Evolutionary conservation across 2,113 vertebrate genomes (phyloP).

Genomic region (Psettodes erumei): DNA sequence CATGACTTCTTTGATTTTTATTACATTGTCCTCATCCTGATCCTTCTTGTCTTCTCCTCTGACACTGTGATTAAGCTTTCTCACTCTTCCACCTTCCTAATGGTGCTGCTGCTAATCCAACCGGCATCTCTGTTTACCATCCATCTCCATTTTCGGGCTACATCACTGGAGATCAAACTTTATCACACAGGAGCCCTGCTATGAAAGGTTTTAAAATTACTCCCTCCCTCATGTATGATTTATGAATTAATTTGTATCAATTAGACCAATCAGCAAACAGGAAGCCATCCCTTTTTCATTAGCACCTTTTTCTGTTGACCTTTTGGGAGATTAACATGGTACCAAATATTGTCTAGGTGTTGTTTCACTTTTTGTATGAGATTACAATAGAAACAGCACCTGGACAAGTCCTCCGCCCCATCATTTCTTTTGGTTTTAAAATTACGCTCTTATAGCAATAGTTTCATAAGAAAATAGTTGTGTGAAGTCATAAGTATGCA

Average conservation of each 20-base stretch:
- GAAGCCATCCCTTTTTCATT: slow-evolving; percentile 39
- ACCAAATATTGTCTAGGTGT: slow-evolving; percentile 25
- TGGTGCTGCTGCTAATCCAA: slow-evolving; percentile 28
- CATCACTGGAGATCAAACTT: slow-evolving; percentile 22
- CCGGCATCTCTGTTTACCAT: not conserved
- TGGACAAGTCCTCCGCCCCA: not conserved
- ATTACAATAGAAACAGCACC: slow-evolving; percentile 15
- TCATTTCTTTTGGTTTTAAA: not conserved
- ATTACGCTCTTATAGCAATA: not conserved
- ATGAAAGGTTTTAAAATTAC: slow-evolving; percentile 26
- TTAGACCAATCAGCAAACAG: slow-evolving; percentile 55
- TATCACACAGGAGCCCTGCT: slow-evolving; percentile 7
- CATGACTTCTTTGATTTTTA: slow-evolving; percentile 7
- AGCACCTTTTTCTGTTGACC: slow-evolving; percentile 50
- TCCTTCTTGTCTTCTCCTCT: slow-evolving; percentile 10
- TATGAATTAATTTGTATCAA: slow-evolving; percentile 61
- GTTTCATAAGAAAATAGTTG: not conserved
- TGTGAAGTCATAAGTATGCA: slow-evolving; percentile 30
- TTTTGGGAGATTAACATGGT: slow-evolving; percentile 53
- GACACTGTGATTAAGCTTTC: slow-evolving; percentile 3
- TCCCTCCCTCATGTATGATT: slow-evolving; percentile 52
- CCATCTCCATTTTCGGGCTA: slow-evolving; percentile 5
- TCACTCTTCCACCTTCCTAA: slow-evolving; percentile 4
- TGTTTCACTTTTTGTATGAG: slow-evolving; percentile 20
- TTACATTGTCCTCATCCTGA: slow-evolving; percentile 7